Evolutionary conservation across 2,888 invertebrate species (phyloP), one percentile per base, ranked within the genome.

Genomic region (Nysson spinosus): DNA sequence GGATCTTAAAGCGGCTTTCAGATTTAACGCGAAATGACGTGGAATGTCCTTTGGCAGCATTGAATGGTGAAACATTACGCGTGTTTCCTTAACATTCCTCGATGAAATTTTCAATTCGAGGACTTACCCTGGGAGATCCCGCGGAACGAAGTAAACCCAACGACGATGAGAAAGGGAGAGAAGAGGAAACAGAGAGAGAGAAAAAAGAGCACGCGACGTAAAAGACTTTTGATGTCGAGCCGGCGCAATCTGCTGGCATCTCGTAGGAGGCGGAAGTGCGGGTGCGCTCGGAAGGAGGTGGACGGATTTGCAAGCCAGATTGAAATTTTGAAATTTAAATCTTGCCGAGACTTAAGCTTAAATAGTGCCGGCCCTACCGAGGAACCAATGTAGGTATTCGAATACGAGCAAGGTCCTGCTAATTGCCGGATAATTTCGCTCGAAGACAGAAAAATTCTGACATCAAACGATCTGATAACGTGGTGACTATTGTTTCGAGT

Each of bases 291-390:
- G 75, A 67, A 65, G 77, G 70, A 72, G 80, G 72, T 72, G 69
- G 72, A 62, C 75, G 80, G 87, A 89, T 89, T 89, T 88, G 89
- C 89, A 89, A 89, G 82, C 88, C 89, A 89, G 88, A 89, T 89
- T 87, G 86, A 85, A 87, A 88, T 88, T 89, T 88, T 88, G 88
- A 89, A 89, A 88, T 89, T 88, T 87, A 89, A 88, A 89, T 89
- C 87, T 85, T 75, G 75, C 78, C 76, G 82, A 65, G 83, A 85
- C 83, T 85, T 79, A 79, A 84, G 85, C 81, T 80, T 83, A 85
- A 86, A 86, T 85, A 82, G 82, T 82, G 71, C 74, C 65, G 72
- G 44, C 70, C 62, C 66, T 66, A 42, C 44, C 51, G 62, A 50
- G 37, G 67, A 69, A 72, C 72, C 80, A 78, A 83, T 84, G 83